These are phyloP conservation scores for Bombus confusus DNA, from an alignment of 1,140 invertebrate species.

Conservation along the genomic window DNA sequence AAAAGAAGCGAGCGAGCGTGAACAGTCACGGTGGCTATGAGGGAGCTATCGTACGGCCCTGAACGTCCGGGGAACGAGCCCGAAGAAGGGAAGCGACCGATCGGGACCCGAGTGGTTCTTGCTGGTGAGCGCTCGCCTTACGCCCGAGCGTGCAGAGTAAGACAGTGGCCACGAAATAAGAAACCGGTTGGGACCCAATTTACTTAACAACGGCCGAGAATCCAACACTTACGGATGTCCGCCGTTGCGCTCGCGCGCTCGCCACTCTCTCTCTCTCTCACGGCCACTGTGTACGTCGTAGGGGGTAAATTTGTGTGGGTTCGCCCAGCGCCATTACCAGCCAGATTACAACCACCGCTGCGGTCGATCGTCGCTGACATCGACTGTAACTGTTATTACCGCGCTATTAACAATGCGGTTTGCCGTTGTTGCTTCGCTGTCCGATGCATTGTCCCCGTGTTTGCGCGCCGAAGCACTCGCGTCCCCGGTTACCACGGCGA, in stretches of 20 bases:
- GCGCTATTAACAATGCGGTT: constrained; percentile 57
- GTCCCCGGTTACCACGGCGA: background rate
- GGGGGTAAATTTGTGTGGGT: constrained; percentile 54
- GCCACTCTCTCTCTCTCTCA: background rate
- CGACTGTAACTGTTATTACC: constrained; percentile 51
- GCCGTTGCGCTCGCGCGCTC: constrained; percentile 45
- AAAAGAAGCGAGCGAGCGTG: no score
- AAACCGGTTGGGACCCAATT: constrained; percentile 83
- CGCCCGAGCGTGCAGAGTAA: constrained; percentile 73
- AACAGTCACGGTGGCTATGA: no score
- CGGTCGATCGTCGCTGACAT: constrained; percentile 45
- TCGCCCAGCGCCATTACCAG: constrained; percentile 45
- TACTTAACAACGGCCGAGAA: constrained; percentile 83
- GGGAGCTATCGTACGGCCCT: constrained; percentile 56
- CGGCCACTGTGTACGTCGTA: constrained; percentile 42
- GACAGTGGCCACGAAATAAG: constrained; percentile 82
- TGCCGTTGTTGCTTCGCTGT: constrained; percentile 38
- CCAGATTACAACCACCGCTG: constrained; percentile 58
- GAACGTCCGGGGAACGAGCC: constrained; percentile 18
- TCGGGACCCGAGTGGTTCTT: constrained; percentile 60
- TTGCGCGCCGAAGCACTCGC: background rate
- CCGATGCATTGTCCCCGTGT: constrained; percentile 30
- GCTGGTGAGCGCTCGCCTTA: constrained; percentile 52
- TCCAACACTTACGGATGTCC: constrained; percentile 81
- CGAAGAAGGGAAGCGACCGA: constrained; percentile 62